Conservation (phyloP, 2,797 vertebrate species). For the Lutjanus argentimaculatus region DNA sequence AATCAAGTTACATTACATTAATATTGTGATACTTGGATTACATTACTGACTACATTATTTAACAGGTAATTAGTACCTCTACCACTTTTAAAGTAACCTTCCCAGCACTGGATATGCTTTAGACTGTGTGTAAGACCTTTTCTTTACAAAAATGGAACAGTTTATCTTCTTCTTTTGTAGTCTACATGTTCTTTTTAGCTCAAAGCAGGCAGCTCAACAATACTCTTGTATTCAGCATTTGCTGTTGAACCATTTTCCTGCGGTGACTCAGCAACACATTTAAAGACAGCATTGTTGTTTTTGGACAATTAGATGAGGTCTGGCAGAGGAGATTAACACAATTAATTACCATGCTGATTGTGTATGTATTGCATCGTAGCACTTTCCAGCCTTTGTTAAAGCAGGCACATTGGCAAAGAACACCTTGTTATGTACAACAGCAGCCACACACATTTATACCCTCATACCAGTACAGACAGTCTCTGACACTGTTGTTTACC, state of each 20-base stretch:
- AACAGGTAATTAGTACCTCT: too few species aligned
- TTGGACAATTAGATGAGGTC: constrained; percentile 30
- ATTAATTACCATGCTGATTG: constrained; percentile 44
- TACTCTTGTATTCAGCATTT: constrained; percentile 13
- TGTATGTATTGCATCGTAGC: constrained; percentile 28
- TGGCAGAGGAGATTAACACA: constrained; percentile 46
- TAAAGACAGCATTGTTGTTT: constrained; percentile 29
- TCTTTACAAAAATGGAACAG: neutral
- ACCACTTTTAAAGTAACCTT: too few species aligned
- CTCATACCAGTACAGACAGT: constrained; percentile 1
- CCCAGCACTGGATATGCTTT: too few species aligned
- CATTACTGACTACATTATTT: too few species aligned
- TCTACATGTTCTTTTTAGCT: neutral
- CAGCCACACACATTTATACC: constrained; percentile 11
- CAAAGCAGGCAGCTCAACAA: constrained; percentile 21
- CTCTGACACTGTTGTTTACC: neutral
- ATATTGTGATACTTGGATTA: too few species aligned
- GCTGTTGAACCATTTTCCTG: constrained; percentile 16
- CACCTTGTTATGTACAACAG: constrained; percentile 22
- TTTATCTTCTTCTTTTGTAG: neutral
- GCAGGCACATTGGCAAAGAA: constrained; percentile 28
- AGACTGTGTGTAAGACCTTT: neutral
- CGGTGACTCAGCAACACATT: constrained; percentile 26
- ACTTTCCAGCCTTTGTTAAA: constrained; percentile 49
- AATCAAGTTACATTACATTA: too few species aligned